These are phyloP conservation scores for fruit fly (Drosophila melanogaster) DNA, from an alignment of 1,140 invertebrate species.

Conservation along the genomic window Release_6_plus_ISO1_MT NC_004354.4:17324001-17324500, in stretches of 20 bases:
- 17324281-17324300: conserved; percentile 31
- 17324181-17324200: conserved; percentile 45
- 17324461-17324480: conserved; percentile 15
- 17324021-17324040: conserved; percentile 77
- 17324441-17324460: conserved; percentile 7
- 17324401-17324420: conserved; percentile 49
- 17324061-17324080: conserved; percentile 28
- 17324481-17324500: conserved; percentile 32
- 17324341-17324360: conserved; percentile 76
- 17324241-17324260: conserved; percentile 65
- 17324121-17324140: conserved; percentile 76
- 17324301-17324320: conserved; percentile 10
- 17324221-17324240: conserved; percentile 18
- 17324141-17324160: conserved; percentile 68
- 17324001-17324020: conserved; percentile 76
- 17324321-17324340: conserved; percentile 47
- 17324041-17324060: conserved; percentile 33
- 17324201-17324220: conserved; percentile 21
- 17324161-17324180: conserved; percentile 57
- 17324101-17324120: conserved; percentile 64
- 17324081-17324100: conserved; percentile 24
- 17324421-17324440: background rate
- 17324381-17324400: conserved; percentile 79
- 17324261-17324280: conserved; percentile 70
- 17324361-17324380: conserved; percentile 72